These are phyloP conservation scores for Toxostoma redivivum DNA, from an alignment of 2,113 vertebrate genomes.

Conservation along the genomic window DNA sequence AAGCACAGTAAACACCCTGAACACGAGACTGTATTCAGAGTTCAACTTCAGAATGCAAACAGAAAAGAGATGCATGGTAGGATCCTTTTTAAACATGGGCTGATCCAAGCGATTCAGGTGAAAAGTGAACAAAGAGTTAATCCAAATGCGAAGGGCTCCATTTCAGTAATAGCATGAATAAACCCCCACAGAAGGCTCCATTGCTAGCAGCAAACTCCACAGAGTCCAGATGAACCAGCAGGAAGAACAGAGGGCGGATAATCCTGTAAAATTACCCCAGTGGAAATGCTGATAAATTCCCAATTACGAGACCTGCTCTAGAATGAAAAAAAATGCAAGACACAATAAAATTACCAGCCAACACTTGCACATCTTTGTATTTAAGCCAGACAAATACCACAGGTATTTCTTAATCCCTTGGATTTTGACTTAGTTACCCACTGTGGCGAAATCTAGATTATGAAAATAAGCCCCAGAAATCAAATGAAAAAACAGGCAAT, in stretches of 20 bases:
- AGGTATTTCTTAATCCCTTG: slow-evolving; percentile 55
- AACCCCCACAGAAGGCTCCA: slow-evolving; percentile 64
- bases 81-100: slow-evolving; percentile 29
- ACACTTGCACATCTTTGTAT: slow-evolving; percentile 45
- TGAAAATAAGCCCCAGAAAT: background rate
- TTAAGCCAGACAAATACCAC: slow-evolving; percentile 39
- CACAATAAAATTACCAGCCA: slow-evolving; percentile 61
- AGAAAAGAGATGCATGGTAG: background rate
- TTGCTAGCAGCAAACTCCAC: slow-evolving; percentile 62
- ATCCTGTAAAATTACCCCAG: slow-evolving; percentile 71
- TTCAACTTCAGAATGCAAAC: slow-evolving; percentile 29
- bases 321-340: slow-evolving; percentile 42
- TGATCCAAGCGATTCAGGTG: slow-evolving; percentile 12
- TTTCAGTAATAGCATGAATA: slow-evolving; percentile 61
- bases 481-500: background rate
- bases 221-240: slow-evolving; percentile 64
- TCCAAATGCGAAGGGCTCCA: slow-evolving; percentile 41
- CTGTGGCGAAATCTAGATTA: background rate
- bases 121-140: slow-evolving; percentile 60
- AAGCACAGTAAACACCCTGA: slow-evolving; percentile 27
- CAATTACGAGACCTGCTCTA: slow-evolving; percentile 64
- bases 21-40: background rate
- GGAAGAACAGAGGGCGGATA: slow-evolving; percentile 65
- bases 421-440: slow-evolving; percentile 14
- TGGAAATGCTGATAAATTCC: slow-evolving; percentile 69